Evolutionary conservation across 2,797 vertebrate genomes (phyloP), one percentile per base, ranked within the genome.

Genomic region (Hoplostethus atlanticus): DNA sequence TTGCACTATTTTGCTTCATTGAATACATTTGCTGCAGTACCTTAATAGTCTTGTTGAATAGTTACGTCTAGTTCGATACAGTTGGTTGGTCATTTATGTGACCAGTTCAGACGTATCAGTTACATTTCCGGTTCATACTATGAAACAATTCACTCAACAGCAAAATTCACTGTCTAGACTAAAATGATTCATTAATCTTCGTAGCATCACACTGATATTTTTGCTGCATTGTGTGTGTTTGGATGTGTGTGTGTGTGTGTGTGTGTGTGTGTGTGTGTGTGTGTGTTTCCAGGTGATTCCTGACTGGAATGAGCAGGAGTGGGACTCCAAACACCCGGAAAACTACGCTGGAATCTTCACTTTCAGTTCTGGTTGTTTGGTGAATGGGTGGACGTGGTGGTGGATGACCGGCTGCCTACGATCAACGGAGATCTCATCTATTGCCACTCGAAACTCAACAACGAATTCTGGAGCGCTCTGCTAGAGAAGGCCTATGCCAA

Each of bases 401-500:
- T 99, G 40, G 98, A 99, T 34, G 98, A 99, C 84, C 94, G 95
- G 16, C 90, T 99, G 81, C 98, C 98, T 1, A 97, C 97, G 0
- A 78, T 97, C 68, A 87, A 95, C 0, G 94, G 95, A 59, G 83
- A 95, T 5, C 89, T 99, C 73, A 95, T 99, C 77, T 99, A 97
- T 94, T 99, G 97, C 83, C 96, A 92, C 71, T 99, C 97, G 0
- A 97, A 96, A 5, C 81, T 92, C 47, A 90, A 89, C 28, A 97
- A 97, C 9, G 98, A 99, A 72, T 98, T 97, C 93, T 99, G 98
- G 98, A 97, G 96, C 0, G 96, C 97, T 3, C 83, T 99, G 30
- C 61, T 99, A 87, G 98, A 99, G 89, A 99, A 99, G 71, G 97
- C 97, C 34, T 99, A 99, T 31, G 97, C 97, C 51, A 99, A 99